These are phyloP conservation scores for Spinibarbus caldwelli DNA, from an alignment of 2,797 vertebrate species.

Conservation along the genomic window DNA sequence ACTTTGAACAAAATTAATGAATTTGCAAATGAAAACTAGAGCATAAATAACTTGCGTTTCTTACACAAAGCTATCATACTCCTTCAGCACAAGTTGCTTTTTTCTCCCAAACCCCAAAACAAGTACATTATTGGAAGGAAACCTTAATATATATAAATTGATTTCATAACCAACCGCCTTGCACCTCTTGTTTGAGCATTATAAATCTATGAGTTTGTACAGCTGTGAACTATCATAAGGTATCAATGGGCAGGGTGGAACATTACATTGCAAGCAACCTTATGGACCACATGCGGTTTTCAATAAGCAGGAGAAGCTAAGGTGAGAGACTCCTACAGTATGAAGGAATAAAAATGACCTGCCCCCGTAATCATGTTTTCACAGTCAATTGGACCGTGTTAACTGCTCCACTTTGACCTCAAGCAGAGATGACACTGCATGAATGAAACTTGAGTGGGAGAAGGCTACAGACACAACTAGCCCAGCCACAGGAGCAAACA, in stretches of 20 bases:
- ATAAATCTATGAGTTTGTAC: neutral
- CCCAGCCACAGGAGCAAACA: neutral
- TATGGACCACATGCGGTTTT: neutral
- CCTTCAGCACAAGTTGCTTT: too few species aligned
- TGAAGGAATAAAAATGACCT: neutral
- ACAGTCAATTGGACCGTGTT: slow-evolving; percentile 12
- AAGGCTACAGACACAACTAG: slow-evolving; percentile 12
- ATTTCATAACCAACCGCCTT: neutral
- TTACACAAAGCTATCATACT: neutral
- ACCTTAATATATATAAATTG: neutral
- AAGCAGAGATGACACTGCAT: slow-evolving; percentile 15
- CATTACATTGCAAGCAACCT: neutral
- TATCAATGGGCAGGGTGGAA: neutral
- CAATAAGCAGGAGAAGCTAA: slow-evolving; percentile 1
- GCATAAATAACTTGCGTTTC: neutral
- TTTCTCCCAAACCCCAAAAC: neutral
- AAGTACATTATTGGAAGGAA: neutral
- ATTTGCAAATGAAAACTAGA: neutral
- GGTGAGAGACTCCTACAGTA: neutral
- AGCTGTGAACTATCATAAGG: neutral
- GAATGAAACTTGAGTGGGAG: slow-evolving; percentile 26
- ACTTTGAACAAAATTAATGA: neutral
- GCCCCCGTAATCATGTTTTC: slow-evolving; percentile 5
- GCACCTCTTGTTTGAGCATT: neutral
- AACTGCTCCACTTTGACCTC: slow-evolving; percentile 20